Base-by-base conservation (phyloP, 2,797 vertebrate species). In the Enteromius thamalakanensis region DNA sequence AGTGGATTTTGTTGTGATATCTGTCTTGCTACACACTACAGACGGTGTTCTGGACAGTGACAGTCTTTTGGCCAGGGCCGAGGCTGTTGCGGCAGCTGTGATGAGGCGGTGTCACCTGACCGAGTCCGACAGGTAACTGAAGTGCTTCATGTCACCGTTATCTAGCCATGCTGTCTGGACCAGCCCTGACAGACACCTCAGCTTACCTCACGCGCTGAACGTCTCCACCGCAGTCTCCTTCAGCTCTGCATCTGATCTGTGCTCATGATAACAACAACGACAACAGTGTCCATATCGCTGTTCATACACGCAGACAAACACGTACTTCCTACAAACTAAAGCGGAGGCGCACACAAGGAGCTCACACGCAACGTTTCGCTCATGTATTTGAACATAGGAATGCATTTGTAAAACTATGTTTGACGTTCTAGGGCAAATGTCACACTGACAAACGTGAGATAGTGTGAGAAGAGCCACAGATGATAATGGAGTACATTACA, bases 61-160 rank as follows among this genome's bases (percentile, higher is more conserved):
- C 75, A 49, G 34, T 34, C 45, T 9, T n/a, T 76, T 71, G 79
- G 79, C 55, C 49, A 17, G 5, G n/a, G 21, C 62, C 7, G n/a
- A 60, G 55, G 23, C 42, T 84, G 58, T 82, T 77, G 67, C 51
- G 49, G 79, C 70, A 49, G 32, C 62, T 82, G 72, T 85, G 83
- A 88, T 45, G 21, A 51, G 72, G 12, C 93, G 91, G 96, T 96
- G 95, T 96, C 95, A 77, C 96, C 95, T 75, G 95, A 93, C 92
- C 89, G 79, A 87, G 79, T 85, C 77, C 87, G 10, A 77, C 32
- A 77, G 88, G 93, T 92, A 94, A 93, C 90, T 86, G 51, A 91
- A 93, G 92, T 92, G 72, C 89, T 89, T 83, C 88, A 88, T 87
- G 89, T 86, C 82, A 62, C 78, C 80, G 90, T 93, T 93, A 94